Conservation (phyloP, 2,113 vertebrate genomes). For the Puntigrus tetrazona region DNA sequence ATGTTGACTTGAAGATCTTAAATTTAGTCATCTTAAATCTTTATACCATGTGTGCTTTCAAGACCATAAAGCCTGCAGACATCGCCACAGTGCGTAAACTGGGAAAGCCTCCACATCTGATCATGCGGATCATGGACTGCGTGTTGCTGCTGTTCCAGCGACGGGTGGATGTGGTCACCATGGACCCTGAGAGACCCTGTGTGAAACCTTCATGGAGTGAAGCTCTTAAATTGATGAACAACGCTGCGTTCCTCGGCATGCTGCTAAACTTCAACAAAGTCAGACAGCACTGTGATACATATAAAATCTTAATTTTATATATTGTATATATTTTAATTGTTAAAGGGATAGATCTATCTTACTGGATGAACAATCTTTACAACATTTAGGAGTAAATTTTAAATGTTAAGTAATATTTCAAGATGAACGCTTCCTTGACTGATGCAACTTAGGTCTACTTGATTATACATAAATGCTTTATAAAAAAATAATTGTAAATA, state of each 20-base stretch:
- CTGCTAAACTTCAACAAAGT: slow-evolving; percentile 84
- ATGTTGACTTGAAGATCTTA: neutral
- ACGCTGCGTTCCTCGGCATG: slow-evolving; percentile 79
- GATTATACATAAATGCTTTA: too few species aligned
- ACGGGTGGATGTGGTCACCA: slow-evolving; percentile 74
- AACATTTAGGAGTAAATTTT: neutral
- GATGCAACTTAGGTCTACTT: too few species aligned
- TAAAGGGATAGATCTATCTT: neutral
- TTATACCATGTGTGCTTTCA: neutral
- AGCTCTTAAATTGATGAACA: slow-evolving; percentile 84
- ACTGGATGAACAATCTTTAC: neutral
- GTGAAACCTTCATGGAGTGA: slow-evolving; percentile 80
- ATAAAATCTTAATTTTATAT: neutral
- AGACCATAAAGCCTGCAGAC: slow-evolving; percentile 85
- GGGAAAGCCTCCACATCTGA: slow-evolving; percentile 84
- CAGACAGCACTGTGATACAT: neutral
- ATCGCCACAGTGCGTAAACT: slow-evolving; percentile 86
- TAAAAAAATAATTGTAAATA: too few species aligned
- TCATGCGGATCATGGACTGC: slow-evolving; percentile 88
- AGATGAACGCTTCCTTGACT: too few species aligned
- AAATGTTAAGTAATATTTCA: too few species aligned
- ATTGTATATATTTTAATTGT: too few species aligned
- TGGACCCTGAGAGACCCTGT: slow-evolving; percentile 74
- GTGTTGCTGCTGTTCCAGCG: slow-evolving; percentile 84
- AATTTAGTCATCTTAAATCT: neutral